phyloP scores from a whole-genome alignment of 2,888 invertebrate species.

The Plagodis dolabraria region DNA sequence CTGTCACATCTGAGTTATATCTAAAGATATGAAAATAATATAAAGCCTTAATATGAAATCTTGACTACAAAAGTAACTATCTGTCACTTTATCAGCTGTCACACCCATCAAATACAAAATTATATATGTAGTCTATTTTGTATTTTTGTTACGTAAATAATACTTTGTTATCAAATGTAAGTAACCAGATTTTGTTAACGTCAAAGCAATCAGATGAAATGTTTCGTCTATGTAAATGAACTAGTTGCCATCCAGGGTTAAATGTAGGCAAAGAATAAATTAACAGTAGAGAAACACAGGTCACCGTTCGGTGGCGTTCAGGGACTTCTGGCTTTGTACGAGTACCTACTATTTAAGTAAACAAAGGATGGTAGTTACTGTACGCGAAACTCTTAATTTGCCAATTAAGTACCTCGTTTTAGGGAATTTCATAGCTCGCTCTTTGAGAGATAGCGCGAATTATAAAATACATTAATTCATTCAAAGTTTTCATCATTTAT shows the following conservation, averaged over 20 bases:
- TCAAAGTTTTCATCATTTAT: background rate
- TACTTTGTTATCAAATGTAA: too few species aligned
- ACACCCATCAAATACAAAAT: too few species aligned
- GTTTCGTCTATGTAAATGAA: background rate
- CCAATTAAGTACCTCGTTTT: constrained; percentile 18
- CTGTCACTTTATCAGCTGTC: too few species aligned
- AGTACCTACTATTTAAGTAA: constrained; percentile 7
- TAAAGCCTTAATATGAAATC: too few species aligned
- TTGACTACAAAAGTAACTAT: too few species aligned
- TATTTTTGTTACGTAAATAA: too few species aligned
- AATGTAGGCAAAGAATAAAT: background rate
- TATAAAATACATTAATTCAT: background rate
- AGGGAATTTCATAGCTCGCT: constrained; percentile 11
- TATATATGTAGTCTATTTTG: too few species aligned
- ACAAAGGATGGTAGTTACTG: constrained; percentile 11
- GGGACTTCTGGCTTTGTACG: constrained; percentile 3
- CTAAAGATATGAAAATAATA: too few species aligned
- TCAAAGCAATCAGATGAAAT: background rate
- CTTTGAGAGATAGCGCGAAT: constrained; percentile 8
- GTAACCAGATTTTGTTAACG: too few species aligned
- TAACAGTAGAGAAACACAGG: background rate
- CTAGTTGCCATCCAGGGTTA: constrained; percentile 1
- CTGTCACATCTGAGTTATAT: too few species aligned
- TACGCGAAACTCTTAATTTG: constrained; percentile 12
- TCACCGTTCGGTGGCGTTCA: background rate